Base-by-base conservation (phyloP, 2,113 vertebrate species). In the Phalacrocorax pelagicus region DNA sequence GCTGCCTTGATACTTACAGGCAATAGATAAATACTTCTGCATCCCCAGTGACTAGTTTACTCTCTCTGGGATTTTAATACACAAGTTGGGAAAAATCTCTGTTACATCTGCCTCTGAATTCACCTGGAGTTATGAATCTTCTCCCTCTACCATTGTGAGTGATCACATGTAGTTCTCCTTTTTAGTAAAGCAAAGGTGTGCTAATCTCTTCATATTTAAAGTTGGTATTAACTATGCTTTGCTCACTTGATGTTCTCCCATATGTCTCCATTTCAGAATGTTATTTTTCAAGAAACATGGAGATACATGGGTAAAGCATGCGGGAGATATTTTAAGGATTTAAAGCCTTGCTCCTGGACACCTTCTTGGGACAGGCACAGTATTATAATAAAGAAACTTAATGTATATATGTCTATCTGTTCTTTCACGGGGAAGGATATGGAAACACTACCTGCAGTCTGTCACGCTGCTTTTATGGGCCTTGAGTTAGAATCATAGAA, bases 31-130 rank as follows among this genome's bases (percentile, higher is more conserved):
- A 94, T 95, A 61, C 61, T 90, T 96, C 66, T 61, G 58, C 44
- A 52, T 92, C 57, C 54, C 75, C 69, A 74, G 90, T 93, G 92
- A 71, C 87, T 90, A 88, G 90, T 90, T 97, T 95, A 75, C n/a
- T 92, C 85, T 96, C 81, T 85, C 27, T 47, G 36, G 84, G 61
- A 85, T 87, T 90, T 94, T 91, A 18, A 14, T 74, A 36, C 24
- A 59, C 46, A 94, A 75, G 54, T 69, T 96, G 75, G 85, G 75
- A 86, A 88, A 82, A 57, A 18, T 11, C 86, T 15, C 2, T 59
- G 12, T 40, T 86, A 51, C 32, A 88, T 73, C 75, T 97, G 74
- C 58, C 77, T 96, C 86, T 88, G 71, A 90, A 90, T 92, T 94
- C 92, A 51, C 46, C 21, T 32, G 19, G 19, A 65, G 19, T 46